phyloP scores from a whole-genome alignment of 2,888 invertebrate species.

The Macrosoma leucophasiata region DNA sequence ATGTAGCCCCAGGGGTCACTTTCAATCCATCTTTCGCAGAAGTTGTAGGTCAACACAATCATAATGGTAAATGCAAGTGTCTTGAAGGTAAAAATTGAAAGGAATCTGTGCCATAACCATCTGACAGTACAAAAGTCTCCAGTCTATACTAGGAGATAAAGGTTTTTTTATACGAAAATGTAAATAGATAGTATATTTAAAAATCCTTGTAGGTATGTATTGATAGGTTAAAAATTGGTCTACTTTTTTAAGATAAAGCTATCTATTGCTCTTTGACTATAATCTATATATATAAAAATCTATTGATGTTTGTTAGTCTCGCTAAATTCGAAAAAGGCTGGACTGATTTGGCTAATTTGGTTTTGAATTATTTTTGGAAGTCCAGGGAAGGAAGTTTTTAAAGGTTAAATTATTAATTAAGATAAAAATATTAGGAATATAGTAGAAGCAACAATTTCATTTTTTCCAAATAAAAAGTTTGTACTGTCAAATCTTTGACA shows the following conservation, averaged over 20 bases:
- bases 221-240: constrained; percentile 45
- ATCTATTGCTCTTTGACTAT: constrained; percentile 21
- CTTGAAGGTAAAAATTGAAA: constrained; percentile 49
- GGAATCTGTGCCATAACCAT: constrained; percentile 12
- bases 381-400: too few relatives aligned
- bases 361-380: too few relatives aligned
- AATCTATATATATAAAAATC: not conserved
- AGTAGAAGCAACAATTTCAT: constrained; percentile 1
- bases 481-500: constrained; percentile 10
- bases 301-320: too few relatives aligned
- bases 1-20: constrained; percentile 50
- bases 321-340: too few relatives aligned
- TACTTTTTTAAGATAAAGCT: constrained; percentile 28
- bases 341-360: too few relatives aligned
- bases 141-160: constrained; percentile 38
- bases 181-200: constrained; percentile 26
- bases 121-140: constrained; percentile 29
- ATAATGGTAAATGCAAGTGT: constrained; percentile 59
- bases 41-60: constrained; percentile 46
- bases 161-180: constrained; percentile 15
- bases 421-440: not conserved
- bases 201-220: constrained; percentile 34
- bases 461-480: not conserved
- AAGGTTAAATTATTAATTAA: too few relatives aligned
- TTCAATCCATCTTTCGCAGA: constrained; percentile 53